phyloP scores from a whole-genome alignment of 2,113 vertebrate species.

The Phylloscopus trochilus region DNA sequence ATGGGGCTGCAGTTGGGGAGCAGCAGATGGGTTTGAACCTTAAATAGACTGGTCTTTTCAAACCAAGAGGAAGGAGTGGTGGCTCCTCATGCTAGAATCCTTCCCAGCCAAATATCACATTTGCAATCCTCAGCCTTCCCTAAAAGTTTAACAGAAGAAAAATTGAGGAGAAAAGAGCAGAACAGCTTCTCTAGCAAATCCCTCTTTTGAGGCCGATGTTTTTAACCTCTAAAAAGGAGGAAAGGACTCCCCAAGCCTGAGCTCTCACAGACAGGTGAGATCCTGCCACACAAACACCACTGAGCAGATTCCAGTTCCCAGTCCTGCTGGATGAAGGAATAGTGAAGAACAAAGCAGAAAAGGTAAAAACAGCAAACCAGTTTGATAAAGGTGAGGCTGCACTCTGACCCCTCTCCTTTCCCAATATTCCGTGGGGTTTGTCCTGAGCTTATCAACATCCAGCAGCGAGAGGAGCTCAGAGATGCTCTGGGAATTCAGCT shows the following conservation, averaged over 20 bases:
- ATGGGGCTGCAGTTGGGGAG: not conserved
- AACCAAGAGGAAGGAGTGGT: constrained; percentile 1
- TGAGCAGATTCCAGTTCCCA: not conserved
- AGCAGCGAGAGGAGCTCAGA: not conserved
- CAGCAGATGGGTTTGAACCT: constrained; percentile 46
- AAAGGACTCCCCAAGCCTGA: not conserved
- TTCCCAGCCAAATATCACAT: constrained; percentile 60
- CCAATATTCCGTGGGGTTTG: not conserved
- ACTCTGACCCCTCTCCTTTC: not conserved
- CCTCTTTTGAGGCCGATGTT: not conserved
- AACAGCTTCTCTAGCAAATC: not conserved
- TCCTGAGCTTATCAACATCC: not conserved
- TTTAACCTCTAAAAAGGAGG: not conserved
- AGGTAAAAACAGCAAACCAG: not conserved
- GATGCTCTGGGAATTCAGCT: constrained; percentile 23
- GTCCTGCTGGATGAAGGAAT: not conserved
- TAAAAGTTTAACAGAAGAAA: not conserved
- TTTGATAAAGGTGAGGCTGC: not conserved
- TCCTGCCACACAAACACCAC: not conserved
- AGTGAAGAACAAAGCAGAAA: not conserved
- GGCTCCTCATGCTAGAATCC: constrained; percentile 37
- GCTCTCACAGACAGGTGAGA: not conserved
- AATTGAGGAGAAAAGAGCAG: not conserved
- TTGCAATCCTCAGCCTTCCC: constrained; percentile 57
- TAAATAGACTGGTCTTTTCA: constrained; percentile 60